phyloP scores from a whole-genome alignment of 2,113 vertebrate genomes.

The Rhineura floridana region DNA sequence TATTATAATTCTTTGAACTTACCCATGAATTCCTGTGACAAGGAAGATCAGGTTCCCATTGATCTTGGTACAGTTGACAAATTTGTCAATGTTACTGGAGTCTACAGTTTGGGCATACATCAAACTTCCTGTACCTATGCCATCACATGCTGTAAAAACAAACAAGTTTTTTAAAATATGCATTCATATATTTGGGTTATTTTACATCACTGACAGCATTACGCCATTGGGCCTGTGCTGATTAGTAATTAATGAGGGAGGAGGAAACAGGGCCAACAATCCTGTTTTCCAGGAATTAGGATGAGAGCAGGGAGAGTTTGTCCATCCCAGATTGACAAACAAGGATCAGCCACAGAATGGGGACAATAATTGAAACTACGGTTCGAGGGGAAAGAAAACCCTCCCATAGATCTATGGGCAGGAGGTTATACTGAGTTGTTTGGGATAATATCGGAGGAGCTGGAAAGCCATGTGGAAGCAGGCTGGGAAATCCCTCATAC shows the following conservation, averaged over 20 bases:
- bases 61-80: constrained; percentile 99
- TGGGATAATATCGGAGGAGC: background rate
- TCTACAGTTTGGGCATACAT: constrained; percentile 93
- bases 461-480: background rate
- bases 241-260: background rate
- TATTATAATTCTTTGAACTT: constrained; percentile 59
- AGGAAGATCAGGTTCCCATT: constrained; percentile 98
- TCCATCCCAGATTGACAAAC: background rate
- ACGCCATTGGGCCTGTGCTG: background rate
- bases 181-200: background rate
- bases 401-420: background rate
- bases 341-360: background rate
- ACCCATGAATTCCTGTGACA: constrained; percentile 98
- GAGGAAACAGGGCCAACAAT: background rate
- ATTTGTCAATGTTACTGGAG: constrained; percentile 96
- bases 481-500: background rate
- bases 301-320: background rate
- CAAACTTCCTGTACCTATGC: constrained; percentile 94
- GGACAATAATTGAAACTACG: background rate
- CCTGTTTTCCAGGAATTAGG: background rate
- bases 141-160: constrained; percentile 88
- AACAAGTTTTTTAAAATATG: constrained; percentile 44
- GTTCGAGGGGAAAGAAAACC: background rate
- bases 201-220: background rate
- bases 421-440: background rate